Percentiles rank a stretch among this genome's conserved stretches.
Conservation (phyloP, 2,113 vertebrate genomes). For the Phylloscopus trochilus region DNA sequence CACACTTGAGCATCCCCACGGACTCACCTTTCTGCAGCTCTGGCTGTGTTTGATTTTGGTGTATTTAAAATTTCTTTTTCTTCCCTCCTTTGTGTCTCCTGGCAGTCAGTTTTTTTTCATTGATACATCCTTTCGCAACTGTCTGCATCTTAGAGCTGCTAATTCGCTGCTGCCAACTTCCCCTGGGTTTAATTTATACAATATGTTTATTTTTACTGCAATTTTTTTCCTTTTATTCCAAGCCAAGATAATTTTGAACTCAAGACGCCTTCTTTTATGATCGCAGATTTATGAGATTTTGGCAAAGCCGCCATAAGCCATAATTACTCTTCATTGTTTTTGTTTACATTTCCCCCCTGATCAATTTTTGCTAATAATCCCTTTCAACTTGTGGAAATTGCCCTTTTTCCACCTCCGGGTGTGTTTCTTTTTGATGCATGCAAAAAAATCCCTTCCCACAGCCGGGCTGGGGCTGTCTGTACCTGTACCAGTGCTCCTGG, state of each 20-base stretch:
- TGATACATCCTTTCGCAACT: slow-evolving; percentile 15
- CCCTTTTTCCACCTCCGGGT: background rate
- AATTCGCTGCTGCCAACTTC: slow-evolving; percentile 47
- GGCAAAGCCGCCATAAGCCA: background rate
- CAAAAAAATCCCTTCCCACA: background rate
- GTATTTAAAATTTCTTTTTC: background rate
- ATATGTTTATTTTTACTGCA: slow-evolving; percentile 61
- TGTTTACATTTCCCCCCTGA: slow-evolving; percentile 46
- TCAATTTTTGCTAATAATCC: slow-evolving; percentile 60
- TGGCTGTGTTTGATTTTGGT: background rate
- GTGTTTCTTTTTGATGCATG: background rate
- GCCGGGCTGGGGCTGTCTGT: background rate
- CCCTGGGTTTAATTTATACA: slow-evolving; percentile 53
- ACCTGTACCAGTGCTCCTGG: fast-evolving
- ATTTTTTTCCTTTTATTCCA: slow-evolving; percentile 47
- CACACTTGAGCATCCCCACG: fast-evolving
- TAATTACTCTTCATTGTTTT: slow-evolving; percentile 41
- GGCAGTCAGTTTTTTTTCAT: background rate
- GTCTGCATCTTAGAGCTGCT: slow-evolving; percentile 22
- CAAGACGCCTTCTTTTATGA: slow-evolving; percentile 38
- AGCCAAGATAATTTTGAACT: slow-evolving; percentile 60
- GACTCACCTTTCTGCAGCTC: background rate
- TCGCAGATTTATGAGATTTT: slow-evolving; percentile 35
- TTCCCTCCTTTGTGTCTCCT: background rate
- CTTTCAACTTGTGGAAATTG: slow-evolving; percentile 22